Conservation (phyloP, 2,113 vertebrate genomes). For the Cyphotilapia sp. region DNA sequence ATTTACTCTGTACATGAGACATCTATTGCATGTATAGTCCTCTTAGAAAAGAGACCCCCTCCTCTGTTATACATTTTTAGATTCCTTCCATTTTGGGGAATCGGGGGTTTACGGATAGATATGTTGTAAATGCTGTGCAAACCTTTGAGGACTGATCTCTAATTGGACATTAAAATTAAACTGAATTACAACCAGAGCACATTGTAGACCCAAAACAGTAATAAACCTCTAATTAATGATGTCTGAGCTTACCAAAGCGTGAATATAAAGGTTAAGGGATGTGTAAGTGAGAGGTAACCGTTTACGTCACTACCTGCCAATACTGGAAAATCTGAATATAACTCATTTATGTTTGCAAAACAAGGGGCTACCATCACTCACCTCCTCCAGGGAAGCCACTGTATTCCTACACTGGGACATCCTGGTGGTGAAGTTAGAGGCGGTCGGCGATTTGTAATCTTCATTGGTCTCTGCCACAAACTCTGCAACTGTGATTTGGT, state of each 20-base stretch:
- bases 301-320: not conserved
- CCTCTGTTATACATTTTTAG: not conserved
- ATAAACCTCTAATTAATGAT: not conserved
- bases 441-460: constrained; percentile 96
- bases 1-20: not conserved
- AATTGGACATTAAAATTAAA: not conserved
- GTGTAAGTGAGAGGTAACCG: not conserved
- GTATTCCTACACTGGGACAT: constrained; percentile 96
- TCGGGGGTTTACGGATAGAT: not conserved
- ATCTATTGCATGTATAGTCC: not conserved
- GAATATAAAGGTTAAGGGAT: not conserved
- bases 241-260: not conserved
- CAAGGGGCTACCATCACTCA: constrained; percentile 55
- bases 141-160: not conserved
- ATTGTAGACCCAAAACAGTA: not conserved
- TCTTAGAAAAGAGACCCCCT: not conserved
- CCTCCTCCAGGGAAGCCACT: constrained; percentile 93
- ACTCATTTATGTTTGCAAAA: not conserved
- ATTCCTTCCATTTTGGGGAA: not conserved
- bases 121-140: not conserved
- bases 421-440: constrained; percentile 97
- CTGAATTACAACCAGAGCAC: not conserved
- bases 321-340: not conserved
- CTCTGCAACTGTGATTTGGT: constrained; percentile 96
- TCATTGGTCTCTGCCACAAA: constrained; percentile 97